Base-by-base conservation (phyloP, 2,888 invertebrate species). In the Lacanobia wlatinum region DNA sequence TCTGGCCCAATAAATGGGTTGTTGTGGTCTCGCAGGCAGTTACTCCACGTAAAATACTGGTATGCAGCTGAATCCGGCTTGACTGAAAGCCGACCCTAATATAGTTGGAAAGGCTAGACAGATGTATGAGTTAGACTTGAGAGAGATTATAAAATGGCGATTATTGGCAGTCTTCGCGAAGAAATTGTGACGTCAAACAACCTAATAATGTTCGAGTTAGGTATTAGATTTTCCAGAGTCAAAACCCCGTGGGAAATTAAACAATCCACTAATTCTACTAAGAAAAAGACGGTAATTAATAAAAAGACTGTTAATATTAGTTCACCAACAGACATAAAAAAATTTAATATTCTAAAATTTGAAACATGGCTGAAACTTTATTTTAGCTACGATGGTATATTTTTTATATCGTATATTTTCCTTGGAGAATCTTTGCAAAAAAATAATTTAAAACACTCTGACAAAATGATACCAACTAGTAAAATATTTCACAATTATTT, bases 211-310 rank as follows among this genome's bases (percentile, higher is more conserved):
- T 43, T 82, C 10, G 1, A 62, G 55, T 43, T 53, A n/a, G n/a
- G n/a, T n/a, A 52, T 34, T 14, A 50, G 4, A 68, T 0, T 14
- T 0, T 14, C 5, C 43, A 5, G 14, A 43, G 43, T 43, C 9
- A 12, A 18, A 14, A 53, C 34, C 68, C 9, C 38, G n/a, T 1
- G 68, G 83, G 80, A 83, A 80, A 80, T 80, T 61, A 65, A 59
- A 56, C 55, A 14, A 23, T 38, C 9, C 34, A 23, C 4, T 23
- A 63, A 58, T 52, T 21, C 28, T 9, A 5, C 40, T 1, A 34
- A 18, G 48, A 48, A 46, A 58, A 73, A 55, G 18, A 56, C 10
- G 14, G 7, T 48, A 43, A 43, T 59, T 70, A n/a, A n/a, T n/a
- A n/a, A n/a, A n/a, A n/a, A n/a, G n/a, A n/a, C n/a, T n/a, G n/a